These are phyloP conservation scores for Lithodes maja DNA, from an alignment of 2,888 invertebrate genomes.

Conservation along the genomic window DNA sequence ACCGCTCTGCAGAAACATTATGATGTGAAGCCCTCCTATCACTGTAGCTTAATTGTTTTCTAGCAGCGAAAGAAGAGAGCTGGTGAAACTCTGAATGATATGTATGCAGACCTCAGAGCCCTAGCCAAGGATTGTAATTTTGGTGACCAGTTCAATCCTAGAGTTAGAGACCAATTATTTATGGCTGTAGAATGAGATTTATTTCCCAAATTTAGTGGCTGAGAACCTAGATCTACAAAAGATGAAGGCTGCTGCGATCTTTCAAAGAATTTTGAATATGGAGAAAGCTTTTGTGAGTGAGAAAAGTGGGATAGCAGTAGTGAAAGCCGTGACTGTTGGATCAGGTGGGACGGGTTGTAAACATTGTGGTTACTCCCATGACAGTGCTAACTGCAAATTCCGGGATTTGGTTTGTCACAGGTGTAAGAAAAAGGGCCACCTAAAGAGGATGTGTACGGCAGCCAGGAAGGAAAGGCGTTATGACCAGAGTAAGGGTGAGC, in stretches of 20 bases:
- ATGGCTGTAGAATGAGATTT: conserved; percentile 16
- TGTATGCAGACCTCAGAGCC: conserved; percentile 35
- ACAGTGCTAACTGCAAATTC: not conserved
- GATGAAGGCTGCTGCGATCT: conserved; percentile 62
- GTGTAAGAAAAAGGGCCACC: conserved; percentile 20
- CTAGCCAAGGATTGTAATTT: conserved; percentile 36
- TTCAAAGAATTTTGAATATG: conserved; percentile 23
- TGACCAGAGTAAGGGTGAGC: not conserved
- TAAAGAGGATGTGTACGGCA: conserved; percentile 10
- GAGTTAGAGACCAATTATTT: conserved; percentile 24
- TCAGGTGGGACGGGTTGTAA: not conserved
- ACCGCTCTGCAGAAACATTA: conserved; percentile 12
- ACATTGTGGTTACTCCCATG: not conserved
- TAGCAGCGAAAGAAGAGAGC: conserved; percentile 11
- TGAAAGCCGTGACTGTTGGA: not conserved
- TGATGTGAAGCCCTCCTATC: conserved; percentile 23
- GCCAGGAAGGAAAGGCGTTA: not conserved
- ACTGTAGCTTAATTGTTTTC: conserved; percentile 5
- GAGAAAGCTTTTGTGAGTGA: conserved; percentile 26
- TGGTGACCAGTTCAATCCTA: conserved; percentile 20
- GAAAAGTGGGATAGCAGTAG: not conserved
- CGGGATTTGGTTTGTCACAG: not conserved
- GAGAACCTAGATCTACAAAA: conserved; percentile 35
- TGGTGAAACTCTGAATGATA: not conserved
- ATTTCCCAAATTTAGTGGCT: conserved; percentile 28